Evolutionary conservation across 2,797 vertebrate species (phyloP).

Genomic region (Falco columbarius): DNA sequence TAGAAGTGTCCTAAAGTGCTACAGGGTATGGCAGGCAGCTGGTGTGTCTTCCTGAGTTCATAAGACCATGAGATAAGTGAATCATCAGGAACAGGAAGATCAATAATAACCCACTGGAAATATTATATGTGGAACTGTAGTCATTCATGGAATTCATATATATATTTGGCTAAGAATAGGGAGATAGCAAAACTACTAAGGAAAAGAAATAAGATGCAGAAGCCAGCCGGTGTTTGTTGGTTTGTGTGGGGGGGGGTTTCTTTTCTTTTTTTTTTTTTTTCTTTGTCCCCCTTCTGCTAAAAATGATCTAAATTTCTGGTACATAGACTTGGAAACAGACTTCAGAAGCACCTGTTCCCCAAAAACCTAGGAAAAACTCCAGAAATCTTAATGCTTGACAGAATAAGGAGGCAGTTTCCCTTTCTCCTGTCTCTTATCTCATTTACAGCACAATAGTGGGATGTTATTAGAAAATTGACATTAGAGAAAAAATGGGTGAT

Average conservation of each 20-base stretch:
- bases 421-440: neutral
- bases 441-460: neutral
- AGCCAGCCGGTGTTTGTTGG: neutral
- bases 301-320: accelerated
- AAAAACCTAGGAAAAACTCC: neutral
- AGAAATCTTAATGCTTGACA: neutral
- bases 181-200: neutral
- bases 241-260: too few species aligned
- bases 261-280: neutral
- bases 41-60: neutral
- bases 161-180: neutral
- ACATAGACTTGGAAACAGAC: neutral
- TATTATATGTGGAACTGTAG: neutral
- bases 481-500: neutral
- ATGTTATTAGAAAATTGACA: neutral
- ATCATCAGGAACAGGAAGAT: neutral
- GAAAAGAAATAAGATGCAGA: neutral
- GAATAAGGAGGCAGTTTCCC: neutral
- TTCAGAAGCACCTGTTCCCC: neutral
- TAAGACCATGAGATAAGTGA: neutral
- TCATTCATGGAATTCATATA: neutral
- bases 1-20: neutral
- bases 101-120: neutral
- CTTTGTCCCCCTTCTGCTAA: neutral
- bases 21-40: neutral